Evolutionary conservation across 2,113 vertebrate genomes (phyloP).

Genomic region (Poecile atricapillus): DNA sequence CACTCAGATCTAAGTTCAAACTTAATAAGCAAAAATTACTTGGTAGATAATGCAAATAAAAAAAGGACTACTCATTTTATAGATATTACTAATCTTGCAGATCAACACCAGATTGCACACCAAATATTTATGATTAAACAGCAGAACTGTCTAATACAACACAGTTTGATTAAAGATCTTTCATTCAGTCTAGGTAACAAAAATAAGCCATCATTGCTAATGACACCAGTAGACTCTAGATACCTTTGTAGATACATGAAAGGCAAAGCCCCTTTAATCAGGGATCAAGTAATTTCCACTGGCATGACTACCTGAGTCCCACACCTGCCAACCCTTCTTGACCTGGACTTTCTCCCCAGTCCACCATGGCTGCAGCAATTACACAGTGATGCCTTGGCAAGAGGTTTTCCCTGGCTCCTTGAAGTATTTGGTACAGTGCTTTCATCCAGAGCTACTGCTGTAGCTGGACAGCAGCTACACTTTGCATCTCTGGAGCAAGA

Average conservation of each 20-base stretch:
- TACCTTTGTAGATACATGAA: background rate
- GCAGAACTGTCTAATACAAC: background rate
- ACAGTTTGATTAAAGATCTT: background rate
- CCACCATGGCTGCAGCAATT: background rate
- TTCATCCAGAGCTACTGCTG: background rate
- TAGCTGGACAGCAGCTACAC: background rate
- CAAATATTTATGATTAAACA: constrained; percentile 29
- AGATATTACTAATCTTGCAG: background rate
- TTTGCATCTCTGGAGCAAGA: background rate
- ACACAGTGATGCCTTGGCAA: background rate
- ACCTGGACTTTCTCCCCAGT: background rate
- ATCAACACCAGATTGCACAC: constrained; percentile 1
- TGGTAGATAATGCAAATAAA: background rate
- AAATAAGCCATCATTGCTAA: background rate
- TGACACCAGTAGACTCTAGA: background rate
- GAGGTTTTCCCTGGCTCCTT: background rate
- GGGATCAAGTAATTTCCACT: background rate
- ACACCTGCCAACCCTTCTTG: background rate
- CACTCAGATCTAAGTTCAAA: background rate
- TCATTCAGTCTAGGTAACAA: background rate
- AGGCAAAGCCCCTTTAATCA: background rate
- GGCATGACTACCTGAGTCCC: background rate
- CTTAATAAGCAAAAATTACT: background rate
- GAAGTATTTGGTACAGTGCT: background rate
- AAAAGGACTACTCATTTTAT: background rate